A percentile compares a stretch with the other conserved stretches of the same genome.
These are phyloP conservation scores for Blastomussa wellsi DNA, from an alignment of 92 coral and sea anemone genomes.

Conservation along the genomic window DNA sequence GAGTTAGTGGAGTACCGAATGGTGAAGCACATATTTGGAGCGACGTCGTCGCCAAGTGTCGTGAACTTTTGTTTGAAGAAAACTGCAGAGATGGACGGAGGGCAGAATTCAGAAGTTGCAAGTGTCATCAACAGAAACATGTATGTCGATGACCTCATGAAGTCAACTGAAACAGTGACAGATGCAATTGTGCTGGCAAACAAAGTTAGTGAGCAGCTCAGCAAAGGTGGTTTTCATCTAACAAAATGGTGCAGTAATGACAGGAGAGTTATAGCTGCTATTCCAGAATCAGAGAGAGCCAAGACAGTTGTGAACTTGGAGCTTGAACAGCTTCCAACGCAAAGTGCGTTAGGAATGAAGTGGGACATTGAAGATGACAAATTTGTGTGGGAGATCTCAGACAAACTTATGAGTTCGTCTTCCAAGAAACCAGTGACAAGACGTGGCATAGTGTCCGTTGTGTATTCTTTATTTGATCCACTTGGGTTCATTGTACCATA, in stretches of 20 bases:
- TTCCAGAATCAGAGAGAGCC: too few species aligned
- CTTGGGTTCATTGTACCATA: constrained; percentile 46
- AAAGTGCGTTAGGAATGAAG: too few species aligned
- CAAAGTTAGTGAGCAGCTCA: neutral
- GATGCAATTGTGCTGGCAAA: constrained; percentile 27
- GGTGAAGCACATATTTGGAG: constrained; percentile 49
- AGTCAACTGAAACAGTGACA: too few species aligned
- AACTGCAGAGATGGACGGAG: constrained; percentile 23
- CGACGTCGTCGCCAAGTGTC: too few species aligned
- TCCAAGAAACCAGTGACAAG: constrained; percentile 18
- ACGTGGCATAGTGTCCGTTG: constrained; percentile 26
- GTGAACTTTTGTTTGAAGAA: constrained; percentile 48
- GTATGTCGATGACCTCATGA: constrained; percentile 59
- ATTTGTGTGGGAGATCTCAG: too few species aligned
- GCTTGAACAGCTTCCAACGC: too few species aligned
- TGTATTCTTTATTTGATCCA: constrained; percentile 46
- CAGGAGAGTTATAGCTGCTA: too few species aligned
- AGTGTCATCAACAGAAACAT: constrained; percentile 42
- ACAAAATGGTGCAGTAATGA: constrained; percentile 38
- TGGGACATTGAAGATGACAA: too few species aligned
- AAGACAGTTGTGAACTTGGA: too few species aligned
- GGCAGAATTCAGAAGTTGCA: constrained; percentile 23
- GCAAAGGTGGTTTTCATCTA: constrained; percentile 35
- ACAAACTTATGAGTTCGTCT: constrained; percentile 6
- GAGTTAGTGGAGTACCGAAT: constrained; percentile 50